A percentile compares a stretch with the other conserved stretches of the same genome.
phyloP scores from a whole-genome alignment of 2,113 vertebrate species.

The Oncorhynchus nerka region DNA sequence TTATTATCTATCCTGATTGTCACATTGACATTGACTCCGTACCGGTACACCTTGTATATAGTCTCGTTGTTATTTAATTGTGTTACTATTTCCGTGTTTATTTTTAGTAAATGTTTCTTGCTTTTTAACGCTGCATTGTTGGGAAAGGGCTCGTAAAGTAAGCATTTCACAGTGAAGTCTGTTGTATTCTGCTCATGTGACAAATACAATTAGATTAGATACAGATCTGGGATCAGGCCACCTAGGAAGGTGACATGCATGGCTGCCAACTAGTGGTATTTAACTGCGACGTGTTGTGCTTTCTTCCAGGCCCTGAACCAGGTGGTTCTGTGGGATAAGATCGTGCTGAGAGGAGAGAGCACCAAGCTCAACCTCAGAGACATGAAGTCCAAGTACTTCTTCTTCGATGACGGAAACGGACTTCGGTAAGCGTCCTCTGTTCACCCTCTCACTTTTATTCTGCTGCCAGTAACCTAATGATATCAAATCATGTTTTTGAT shows the following conservation, averaged over 20 bases:
- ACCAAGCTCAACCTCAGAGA: slow-evolving; percentile 88
- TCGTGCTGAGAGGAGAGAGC: slow-evolving; percentile 89
- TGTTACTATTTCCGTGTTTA: too few relatives aligned
- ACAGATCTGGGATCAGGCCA: not conserved
- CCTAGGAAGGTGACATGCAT: not conserved
- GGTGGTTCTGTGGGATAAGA: slow-evolving; percentile 97
- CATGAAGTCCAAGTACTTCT: slow-evolving; percentile 96
- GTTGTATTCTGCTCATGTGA: too few relatives aligned
- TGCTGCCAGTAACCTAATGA: not conserved
- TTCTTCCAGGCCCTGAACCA: slow-evolving; percentile 86
- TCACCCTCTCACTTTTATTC: not conserved
- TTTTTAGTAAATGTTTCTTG: not conserved
- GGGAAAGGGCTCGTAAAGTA: not conserved
- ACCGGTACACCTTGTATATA: too few relatives aligned
- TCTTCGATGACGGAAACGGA: slow-evolving; percentile 98
- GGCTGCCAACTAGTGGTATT: not conserved
- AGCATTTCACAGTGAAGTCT: too few relatives aligned
- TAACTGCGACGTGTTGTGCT: not conserved
- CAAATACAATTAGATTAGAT: too few relatives aligned
- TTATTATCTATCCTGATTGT: too few relatives aligned
- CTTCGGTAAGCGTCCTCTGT: slow-evolving; percentile 80
- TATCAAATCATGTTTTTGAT: too few relatives aligned
- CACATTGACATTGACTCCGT: too few relatives aligned
- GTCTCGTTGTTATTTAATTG: not conserved
- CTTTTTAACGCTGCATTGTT: not conserved